Percentiles rank a stretch among this genome's conserved stretches.
These are phyloP conservation scores for Bimastos eiseni DNA, from an alignment of 2,888 invertebrate genomes.

Conservation along the genomic window DNA sequence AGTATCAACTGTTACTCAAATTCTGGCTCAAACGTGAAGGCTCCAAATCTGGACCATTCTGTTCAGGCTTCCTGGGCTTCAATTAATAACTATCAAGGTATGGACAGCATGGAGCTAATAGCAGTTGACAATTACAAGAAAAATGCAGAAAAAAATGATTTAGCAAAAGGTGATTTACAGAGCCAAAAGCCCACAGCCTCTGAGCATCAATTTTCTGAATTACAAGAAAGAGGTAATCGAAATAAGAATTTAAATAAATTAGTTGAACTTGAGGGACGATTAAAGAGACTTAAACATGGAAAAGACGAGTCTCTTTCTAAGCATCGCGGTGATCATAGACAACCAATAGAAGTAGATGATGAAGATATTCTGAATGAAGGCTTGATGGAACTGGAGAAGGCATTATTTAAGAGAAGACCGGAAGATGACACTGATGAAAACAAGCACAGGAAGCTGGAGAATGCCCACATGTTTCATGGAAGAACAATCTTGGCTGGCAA, in stretches of 20 bases:
- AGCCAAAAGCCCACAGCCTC: background rate
- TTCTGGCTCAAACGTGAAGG: too few relatives aligned
- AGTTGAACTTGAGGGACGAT: background rate
- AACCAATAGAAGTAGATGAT: background rate
- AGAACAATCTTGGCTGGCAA: background rate
- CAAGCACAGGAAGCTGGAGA: background rate
- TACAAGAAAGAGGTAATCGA: background rate
- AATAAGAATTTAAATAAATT: background rate
- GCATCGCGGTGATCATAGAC: background rate
- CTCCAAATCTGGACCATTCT: too few relatives aligned
- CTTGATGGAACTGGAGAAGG: background rate
- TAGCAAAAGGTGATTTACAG: background rate
- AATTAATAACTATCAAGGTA: too few relatives aligned
- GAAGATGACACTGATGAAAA: background rate
- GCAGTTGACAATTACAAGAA: background rate
- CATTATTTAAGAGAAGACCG: background rate
- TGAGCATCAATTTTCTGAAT: background rate
- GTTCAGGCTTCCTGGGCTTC: too few relatives aligned
- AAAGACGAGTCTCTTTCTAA: background rate
- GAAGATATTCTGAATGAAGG: slow-evolving; percentile 21
- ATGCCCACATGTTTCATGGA: background rate
- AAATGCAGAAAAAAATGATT: background rate
- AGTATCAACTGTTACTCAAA: background rate
- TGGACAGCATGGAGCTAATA: too few relatives aligned
- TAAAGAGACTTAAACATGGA: background rate